These are phyloP conservation scores for Sturmia bella DNA, from an alignment of 2,888 invertebrate species.

Conservation along the genomic window DNA sequence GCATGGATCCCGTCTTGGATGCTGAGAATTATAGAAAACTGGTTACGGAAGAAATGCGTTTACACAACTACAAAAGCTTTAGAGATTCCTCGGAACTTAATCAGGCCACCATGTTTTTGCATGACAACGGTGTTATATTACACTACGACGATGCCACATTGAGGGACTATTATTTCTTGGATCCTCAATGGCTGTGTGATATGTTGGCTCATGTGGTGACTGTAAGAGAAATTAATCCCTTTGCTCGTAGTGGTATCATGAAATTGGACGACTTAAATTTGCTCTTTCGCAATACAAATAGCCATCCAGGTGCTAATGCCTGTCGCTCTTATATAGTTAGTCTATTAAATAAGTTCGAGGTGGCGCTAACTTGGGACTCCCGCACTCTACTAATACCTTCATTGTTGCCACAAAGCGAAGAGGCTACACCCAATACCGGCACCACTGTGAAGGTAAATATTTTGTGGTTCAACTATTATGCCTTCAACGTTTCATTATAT, in stretches of 20 bases:
- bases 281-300: constrained; percentile 94
- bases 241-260: constrained; percentile 96
- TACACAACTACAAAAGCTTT: constrained; percentile 81
- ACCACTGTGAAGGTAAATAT: constrained; percentile 78
- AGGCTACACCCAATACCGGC: constrained; percentile 79
- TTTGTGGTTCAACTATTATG: background rate
- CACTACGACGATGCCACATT: constrained; percentile 97
- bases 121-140: constrained; percentile 97
- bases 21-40: constrained; percentile 88
- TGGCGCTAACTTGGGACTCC: constrained; percentile 97
- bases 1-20: constrained; percentile 90
- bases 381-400: constrained; percentile 95
- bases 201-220: constrained; percentile 98
- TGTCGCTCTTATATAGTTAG: constrained; percentile 91
- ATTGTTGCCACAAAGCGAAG: constrained; percentile 91
- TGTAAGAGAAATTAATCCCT: constrained; percentile 97
- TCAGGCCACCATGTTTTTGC: constrained; percentile 97
- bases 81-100: constrained; percentile 95
- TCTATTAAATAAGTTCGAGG: constrained; percentile 97
- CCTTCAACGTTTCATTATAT: background rate
- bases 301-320: constrained; percentile 84
- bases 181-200: constrained; percentile 99
- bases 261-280: constrained; percentile 94
- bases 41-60: constrained; percentile 81
- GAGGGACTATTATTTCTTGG: constrained; percentile 96